Evolutionary conservation across 2,888 invertebrate species (phyloP).

Genomic region (Hydriomena furcata): DNA sequence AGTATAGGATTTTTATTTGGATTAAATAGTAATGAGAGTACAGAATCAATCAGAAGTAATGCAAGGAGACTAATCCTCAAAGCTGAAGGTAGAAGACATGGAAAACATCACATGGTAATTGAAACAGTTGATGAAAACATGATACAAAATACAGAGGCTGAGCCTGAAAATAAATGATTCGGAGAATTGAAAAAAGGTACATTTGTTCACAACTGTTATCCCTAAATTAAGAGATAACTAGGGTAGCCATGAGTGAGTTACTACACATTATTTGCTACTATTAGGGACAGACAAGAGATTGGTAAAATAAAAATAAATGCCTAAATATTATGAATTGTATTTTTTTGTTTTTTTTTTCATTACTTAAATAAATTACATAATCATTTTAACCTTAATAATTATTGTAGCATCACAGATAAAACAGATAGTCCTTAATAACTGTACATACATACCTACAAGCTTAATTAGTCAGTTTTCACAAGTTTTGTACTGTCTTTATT

Average conservation of each 20-base stretch:
- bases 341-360: constrained; percentile 23
- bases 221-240: too few species aligned
- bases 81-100: constrained; percentile 79
- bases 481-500: constrained; percentile 38
- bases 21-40: constrained; percentile 86
- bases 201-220: too few species aligned
- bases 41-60: constrained; percentile 85
- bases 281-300: not conserved
- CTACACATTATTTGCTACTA: too few species aligned
- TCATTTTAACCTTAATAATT: constrained; percentile 37
- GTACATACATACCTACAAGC: constrained; percentile 2
- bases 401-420: constrained; percentile 55
- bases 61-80: constrained; percentile 85
- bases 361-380: constrained; percentile 22
- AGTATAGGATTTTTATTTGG: constrained; percentile 89
- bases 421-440: constrained; percentile 8
- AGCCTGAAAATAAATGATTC: constrained; percentile 32
- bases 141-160: constrained; percentile 3
- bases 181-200: not conserved
- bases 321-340: constrained; percentile 12
- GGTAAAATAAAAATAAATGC: not conserved
- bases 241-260: too few species aligned
- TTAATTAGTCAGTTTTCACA: constrained; percentile 44
- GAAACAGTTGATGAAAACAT: constrained; percentile 40
- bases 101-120: constrained; percentile 70